Evolutionary conservation across 2,888 invertebrate genomes (phyloP), one percentile per base, ranked within the genome.

Genomic region (Endotricha flammealis): DNA sequence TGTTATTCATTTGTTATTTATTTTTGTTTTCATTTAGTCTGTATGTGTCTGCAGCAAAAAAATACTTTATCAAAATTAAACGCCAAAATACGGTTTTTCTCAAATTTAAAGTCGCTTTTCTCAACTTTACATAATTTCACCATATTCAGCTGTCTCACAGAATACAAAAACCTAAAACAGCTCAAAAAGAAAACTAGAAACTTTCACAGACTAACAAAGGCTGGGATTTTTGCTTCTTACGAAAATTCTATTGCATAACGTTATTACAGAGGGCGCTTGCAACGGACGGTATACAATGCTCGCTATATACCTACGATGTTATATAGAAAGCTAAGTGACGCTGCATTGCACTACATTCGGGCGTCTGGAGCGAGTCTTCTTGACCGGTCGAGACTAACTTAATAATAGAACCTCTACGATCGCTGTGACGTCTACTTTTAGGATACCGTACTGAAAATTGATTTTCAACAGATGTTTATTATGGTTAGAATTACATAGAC

Each of bases 361-460:
- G 56, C 61, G 67, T 68, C 64, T 64, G 62, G 52, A 64, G 63
- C 54, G 57, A 54, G 57, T 57, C 60, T 42, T 51, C 64, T 66
- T 70, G 75, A 66, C 67, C 69, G 66, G 33, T 27, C 33, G 17
- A 12, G 63, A 66, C 71, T 85, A 81, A 85, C 81, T 75, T 74
- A 81, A 85, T 86, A 85, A 81, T 72, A 76, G 69, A 82, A 81
- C 73, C 76, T 79, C 71, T 75, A 69, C 64, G 57, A 64, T 64
- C 49, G 54, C 61, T 57, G 64, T 66, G 69, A 72, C 68, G 63
- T 72, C 63, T 67, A 62, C 59, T 70, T 66, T 64, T 65, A 47
- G 77, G 68, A 70, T 65, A 72, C 61, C 45, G n/a, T 33, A 13
- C 10, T 10, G 13, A 32, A 30, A 23, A 12, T 33, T 29, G 7